Evolutionary conservation across 2,113 vertebrate genomes (phyloP).

Genomic region (Jaculus jaculus): DNA sequence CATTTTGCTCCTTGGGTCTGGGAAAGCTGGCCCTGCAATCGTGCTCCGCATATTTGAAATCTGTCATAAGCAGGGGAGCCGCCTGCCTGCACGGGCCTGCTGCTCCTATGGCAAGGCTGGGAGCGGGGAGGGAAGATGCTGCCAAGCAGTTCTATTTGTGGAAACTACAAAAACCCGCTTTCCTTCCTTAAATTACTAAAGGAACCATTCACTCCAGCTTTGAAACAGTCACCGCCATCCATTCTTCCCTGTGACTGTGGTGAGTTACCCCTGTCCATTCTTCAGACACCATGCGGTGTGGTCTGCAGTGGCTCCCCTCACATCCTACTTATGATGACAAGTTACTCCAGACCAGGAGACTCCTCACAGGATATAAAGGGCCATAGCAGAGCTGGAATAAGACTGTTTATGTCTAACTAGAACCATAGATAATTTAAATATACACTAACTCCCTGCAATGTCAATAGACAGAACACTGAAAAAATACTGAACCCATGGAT

Average conservation of each 20-base stretch:
- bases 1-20: neutral
- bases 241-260: neutral
- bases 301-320: neutral
- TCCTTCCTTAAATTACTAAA: slow-evolving; percentile 21
- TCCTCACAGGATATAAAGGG: neutral
- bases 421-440: neutral
- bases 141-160: slow-evolving; percentile 64
- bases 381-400: neutral
- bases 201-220: neutral
- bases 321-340: neutral
- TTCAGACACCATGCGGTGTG: neutral
- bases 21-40: slow-evolving; percentile 3
- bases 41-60: neutral
- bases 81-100: slow-evolving; percentile 62
- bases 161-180: slow-evolving; percentile 62
- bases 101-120: slow-evolving; percentile 38
- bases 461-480: neutral
- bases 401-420: neutral
- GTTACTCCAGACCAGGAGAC: neutral
- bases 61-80: slow-evolving; percentile 44
- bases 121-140: slow-evolving; percentile 29
- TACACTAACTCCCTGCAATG: neutral
- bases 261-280: neutral
- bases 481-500: neutral
- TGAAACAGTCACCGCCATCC: neutral